These are phyloP conservation scores for Hipparchia sbordonii DNA, from an alignment of 2,888 invertebrate species.

Conservation along the genomic window DNA sequence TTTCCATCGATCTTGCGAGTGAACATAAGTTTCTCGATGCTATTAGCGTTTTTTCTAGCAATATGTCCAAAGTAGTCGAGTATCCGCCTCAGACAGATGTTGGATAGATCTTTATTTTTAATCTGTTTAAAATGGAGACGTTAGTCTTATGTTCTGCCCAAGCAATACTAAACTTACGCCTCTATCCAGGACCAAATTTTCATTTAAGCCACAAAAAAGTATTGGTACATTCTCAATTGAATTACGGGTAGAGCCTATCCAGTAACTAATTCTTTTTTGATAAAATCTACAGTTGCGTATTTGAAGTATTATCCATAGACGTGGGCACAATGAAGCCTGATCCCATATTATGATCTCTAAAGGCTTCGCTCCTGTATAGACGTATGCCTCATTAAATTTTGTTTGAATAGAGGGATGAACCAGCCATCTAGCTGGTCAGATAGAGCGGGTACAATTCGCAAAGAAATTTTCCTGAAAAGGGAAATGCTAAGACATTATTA, in stretches of 20 bases:
- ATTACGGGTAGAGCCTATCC: neutral
- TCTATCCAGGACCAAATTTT: too few species aligned
- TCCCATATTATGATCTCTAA: conserved; percentile 40
- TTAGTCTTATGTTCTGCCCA: too few species aligned
- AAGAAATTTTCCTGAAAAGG: conserved; percentile 28
- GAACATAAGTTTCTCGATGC: too few species aligned
- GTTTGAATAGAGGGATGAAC: conserved; percentile 79
- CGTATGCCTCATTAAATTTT: conserved; percentile 78
- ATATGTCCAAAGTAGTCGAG: too few species aligned
- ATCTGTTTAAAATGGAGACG: too few species aligned
- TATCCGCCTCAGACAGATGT: too few species aligned
- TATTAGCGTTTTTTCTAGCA: too few species aligned
- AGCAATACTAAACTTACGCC: too few species aligned
- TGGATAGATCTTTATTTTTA: too few species aligned
- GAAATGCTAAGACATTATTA: neutral
- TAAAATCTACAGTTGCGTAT: neutral
- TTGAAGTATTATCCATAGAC: conserved; percentile 15
- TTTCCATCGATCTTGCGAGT: too few species aligned
- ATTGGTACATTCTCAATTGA: too few species aligned
- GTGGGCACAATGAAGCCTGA: conserved; percentile 41
- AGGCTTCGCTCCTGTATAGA: conserved; percentile 46
- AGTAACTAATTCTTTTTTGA: neutral
- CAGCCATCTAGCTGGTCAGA: conserved; percentile 60
- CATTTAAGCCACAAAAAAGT: too few species aligned
- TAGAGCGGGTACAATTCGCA: conserved; percentile 52